Conservation (phyloP, 1,140 invertebrate genomes). For the Macrobrachium rosenbergii region DNA sequence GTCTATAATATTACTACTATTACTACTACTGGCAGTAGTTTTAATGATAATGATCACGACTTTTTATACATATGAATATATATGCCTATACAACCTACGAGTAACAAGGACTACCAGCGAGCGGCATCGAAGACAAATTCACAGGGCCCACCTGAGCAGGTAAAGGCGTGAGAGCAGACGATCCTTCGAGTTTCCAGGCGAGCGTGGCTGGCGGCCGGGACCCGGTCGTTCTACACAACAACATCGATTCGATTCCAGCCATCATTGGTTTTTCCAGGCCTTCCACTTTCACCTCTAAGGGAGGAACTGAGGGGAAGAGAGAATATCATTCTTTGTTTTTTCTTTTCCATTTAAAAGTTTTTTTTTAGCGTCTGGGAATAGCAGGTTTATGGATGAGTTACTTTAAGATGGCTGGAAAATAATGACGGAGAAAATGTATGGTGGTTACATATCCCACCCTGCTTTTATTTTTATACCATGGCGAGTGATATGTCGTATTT, state of each 20-base stretch:
- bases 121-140: neutral
- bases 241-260: slow-evolving; percentile 25
- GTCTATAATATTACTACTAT: no score
- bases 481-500: no score
- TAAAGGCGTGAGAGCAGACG: slow-evolving; percentile 22
- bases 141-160: slow-evolving; percentile 31
- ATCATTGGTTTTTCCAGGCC: slow-evolving; percentile 41
- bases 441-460: no score
- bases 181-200: slow-evolving; percentile 58
- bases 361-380: neutral
- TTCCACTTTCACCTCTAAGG: slow-evolving; percentile 45
- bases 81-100: neutral
- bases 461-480: no score
- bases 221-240: slow-evolving; percentile 42
- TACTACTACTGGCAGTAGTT: no score
- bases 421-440: no score
- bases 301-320: slow-evolving; percentile 40
- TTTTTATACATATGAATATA: neutral
- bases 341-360: neutral
- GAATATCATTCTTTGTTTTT: neutral
- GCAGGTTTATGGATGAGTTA: neutral
- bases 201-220: slow-evolving; percentile 58
- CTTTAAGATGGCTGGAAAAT: no score
- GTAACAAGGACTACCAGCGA: neutral
- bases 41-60: no score